Conservation (phyloP, 2,888 invertebrate species). For the Thalpophila matura region DNA sequence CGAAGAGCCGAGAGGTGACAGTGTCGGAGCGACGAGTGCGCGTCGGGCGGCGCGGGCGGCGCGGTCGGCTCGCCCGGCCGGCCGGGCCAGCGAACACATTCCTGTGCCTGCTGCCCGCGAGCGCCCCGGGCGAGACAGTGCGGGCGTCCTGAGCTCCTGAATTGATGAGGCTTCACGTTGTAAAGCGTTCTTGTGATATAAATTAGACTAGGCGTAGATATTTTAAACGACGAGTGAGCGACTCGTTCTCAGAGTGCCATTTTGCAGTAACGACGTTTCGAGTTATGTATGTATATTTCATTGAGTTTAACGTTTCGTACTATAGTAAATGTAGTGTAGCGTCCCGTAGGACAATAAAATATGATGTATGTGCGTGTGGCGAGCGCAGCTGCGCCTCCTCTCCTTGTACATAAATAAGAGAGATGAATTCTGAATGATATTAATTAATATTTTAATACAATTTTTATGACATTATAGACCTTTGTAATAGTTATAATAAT, state of each 20-base stretch:
- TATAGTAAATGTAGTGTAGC: constrained; percentile 71
- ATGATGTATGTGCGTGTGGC: constrained; percentile 64
- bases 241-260: constrained; percentile 87
- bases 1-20: constrained; percentile 61
- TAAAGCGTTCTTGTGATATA: constrained; percentile 89
- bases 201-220: constrained; percentile 84
- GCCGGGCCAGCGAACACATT: constrained; percentile 27
- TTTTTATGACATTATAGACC: constrained; percentile 80
- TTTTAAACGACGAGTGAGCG: constrained; percentile 78
- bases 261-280: constrained; percentile 80
- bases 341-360: constrained; percentile 82
- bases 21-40: constrained; percentile 59
- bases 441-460: constrained; percentile 85
- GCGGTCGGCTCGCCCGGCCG: constrained; percentile 44
- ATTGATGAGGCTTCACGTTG: constrained; percentile 83
- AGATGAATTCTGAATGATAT: constrained; percentile 86
- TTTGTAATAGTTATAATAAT: constrained; percentile 78
- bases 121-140: constrained; percentile 55
- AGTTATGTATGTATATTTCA: constrained; percentile 75
- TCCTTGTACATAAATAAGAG: constrained; percentile 71
- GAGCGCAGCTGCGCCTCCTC: constrained; percentile 57
- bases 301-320: constrained; percentile 75
- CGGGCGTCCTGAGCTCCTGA: constrained; percentile 64
- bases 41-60: constrained; percentile 52
- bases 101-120: constrained; percentile 50